Conservation (phyloP, 1,140 invertebrate species). For the Acromyrmex echinatior region DNA sequence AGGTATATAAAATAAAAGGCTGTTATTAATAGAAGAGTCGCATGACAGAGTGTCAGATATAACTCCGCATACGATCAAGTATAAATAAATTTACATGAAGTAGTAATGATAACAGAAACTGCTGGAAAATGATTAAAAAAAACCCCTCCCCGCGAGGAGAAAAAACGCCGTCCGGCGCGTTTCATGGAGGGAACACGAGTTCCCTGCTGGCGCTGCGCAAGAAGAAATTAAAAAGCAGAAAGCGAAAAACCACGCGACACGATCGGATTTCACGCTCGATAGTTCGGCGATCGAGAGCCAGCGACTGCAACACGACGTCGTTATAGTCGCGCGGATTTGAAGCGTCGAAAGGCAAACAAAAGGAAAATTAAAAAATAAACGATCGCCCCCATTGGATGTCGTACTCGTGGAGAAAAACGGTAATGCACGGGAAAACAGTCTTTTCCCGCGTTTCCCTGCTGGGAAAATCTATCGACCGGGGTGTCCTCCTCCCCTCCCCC, state of each 20-base stretch:
- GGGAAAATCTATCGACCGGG: slow-evolving; percentile 53
- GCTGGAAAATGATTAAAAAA: slow-evolving; percentile 22
- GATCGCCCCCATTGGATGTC: slow-evolving; percentile 42
- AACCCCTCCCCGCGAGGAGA: neutral
- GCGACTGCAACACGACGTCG: slow-evolving; percentile 58
- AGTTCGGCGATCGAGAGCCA: slow-evolving; percentile 58
- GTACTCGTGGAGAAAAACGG: slow-evolving; percentile 49
- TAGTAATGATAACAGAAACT: slow-evolving; percentile 55
- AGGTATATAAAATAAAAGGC: slow-evolving; percentile 40
- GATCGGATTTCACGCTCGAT: slow-evolving; percentile 64
- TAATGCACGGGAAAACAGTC: slow-evolving; percentile 62
- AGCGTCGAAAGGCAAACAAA: slow-evolving; percentile 64
- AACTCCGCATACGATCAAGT: slow-evolving; percentile 39
- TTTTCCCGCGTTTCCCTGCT: slow-evolving; percentile 54
- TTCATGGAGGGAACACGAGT: slow-evolving; percentile 39
- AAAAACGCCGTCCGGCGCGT: slow-evolving; percentile 18
- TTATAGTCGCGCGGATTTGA: slow-evolving; percentile 61
- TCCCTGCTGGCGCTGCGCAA: neutral
- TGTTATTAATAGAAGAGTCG: slow-evolving; percentile 51
- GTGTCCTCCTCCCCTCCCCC: neutral
- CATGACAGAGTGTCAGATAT: slow-evolving; percentile 53
- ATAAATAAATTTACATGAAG: slow-evolving; percentile 59
- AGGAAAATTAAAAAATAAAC: slow-evolving; percentile 66
- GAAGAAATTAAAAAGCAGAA: slow-evolving; percentile 65
- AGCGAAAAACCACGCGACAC: slow-evolving; percentile 63